Evolutionary conservation across 64 coral and sea anemone genomes (phyloP).

Genomic region (Porites lutea): DNA sequence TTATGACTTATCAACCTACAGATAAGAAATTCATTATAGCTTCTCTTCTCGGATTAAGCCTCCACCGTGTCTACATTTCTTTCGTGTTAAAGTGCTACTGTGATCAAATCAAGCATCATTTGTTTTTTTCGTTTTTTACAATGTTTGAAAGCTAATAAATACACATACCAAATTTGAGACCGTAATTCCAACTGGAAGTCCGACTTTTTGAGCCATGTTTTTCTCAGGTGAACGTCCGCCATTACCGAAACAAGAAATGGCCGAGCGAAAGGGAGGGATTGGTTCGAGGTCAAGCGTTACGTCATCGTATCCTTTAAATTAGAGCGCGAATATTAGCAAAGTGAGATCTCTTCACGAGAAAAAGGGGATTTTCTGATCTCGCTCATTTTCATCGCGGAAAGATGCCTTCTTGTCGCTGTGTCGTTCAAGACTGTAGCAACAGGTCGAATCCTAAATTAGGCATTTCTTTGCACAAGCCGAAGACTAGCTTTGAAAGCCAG

Average conservation of each 20-base stretch:
- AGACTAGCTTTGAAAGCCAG: neutral
- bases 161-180: constrained; percentile 3
- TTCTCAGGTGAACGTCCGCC: constrained; percentile 1
- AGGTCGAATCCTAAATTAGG: neutral
- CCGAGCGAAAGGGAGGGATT: neutral
- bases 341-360: neutral
- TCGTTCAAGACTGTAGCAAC: neutral
- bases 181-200: constrained; percentile 3
- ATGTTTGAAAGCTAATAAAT: neutral
- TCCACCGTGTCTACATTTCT: no score
- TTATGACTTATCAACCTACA: no score
- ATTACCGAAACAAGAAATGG: neutral
- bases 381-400: neutral
- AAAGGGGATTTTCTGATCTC: neutral
- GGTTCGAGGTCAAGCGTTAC: neutral
- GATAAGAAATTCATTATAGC: no score
- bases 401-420: neutral
- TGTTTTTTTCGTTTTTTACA: neutral
- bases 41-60: no score
- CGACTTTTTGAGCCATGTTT: neutral
- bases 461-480: neutral
- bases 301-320: neutral
- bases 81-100: constrained; percentile 17
- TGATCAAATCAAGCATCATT: neutral
- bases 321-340: neutral